Percentiles rank a stretch among this genome's conserved stretches.
phyloP scores from a whole-genome alignment of 2,888 invertebrate species.

The Cryptophagus acutangulus region DNA sequence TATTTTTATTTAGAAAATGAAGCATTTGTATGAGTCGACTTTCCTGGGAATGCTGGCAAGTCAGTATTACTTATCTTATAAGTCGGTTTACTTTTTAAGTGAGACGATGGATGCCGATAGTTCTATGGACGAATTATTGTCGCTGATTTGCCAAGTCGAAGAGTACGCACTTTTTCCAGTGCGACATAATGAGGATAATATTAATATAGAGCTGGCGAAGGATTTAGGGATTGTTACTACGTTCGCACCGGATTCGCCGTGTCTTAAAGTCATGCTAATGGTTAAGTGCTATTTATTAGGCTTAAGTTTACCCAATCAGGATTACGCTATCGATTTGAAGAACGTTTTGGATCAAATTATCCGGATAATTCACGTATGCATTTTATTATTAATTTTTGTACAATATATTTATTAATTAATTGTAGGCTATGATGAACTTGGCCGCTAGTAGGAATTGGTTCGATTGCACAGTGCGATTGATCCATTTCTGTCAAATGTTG shows the following conservation, averaged over 20 bases:
- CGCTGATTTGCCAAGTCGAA: slow-evolving; percentile 75
- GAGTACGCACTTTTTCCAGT: slow-evolving; percentile 95
- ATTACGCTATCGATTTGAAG: slow-evolving; percentile 94
- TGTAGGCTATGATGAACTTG: slow-evolving; percentile 93
- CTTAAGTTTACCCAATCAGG: slow-evolving; percentile 77
- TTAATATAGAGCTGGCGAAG: slow-evolving; percentile 84
- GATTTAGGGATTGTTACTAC: slow-evolving; percentile 67
- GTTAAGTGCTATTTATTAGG: slow-evolving; percentile 93
- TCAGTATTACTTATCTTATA: slow-evolving; percentile 92
- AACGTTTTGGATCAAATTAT: slow-evolving; percentile 95
- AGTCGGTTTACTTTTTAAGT: slow-evolving; percentile 81
- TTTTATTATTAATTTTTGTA: slow-evolving; percentile 1
- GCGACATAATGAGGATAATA: slow-evolving; percentile 92
- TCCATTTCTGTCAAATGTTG: slow-evolving; percentile 81
- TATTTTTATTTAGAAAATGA: slow-evolving; percentile 49
- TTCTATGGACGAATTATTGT: slow-evolving; percentile 67
- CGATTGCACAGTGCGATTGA: slow-evolving; percentile 69
- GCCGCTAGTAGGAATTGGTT: slow-evolving; percentile 89
- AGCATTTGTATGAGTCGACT: slow-evolving; percentile 57
- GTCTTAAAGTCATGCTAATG: slow-evolving; percentile 89
- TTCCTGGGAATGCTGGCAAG: slow-evolving; percentile 92
- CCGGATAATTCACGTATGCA: slow-evolving; percentile 78
- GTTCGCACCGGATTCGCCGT: slow-evolving; percentile 79
- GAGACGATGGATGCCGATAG: slow-evolving; percentile 61
- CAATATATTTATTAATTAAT: slow-evolving; percentile 18